Conservation (phyloP, 2,797 vertebrate species). For the Gymnoscopelus braueri region DNA sequence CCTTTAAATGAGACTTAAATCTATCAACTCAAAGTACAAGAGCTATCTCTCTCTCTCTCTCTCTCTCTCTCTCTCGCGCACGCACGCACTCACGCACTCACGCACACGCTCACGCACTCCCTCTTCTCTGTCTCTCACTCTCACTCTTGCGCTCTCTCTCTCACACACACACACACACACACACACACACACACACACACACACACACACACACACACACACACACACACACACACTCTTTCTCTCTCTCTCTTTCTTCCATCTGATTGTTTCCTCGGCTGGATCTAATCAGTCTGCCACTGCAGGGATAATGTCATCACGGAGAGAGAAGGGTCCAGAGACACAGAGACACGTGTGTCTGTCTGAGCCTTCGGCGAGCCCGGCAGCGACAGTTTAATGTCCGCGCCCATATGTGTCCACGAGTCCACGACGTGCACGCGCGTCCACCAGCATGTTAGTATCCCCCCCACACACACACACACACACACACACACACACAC, state of each 20-base stretch:
- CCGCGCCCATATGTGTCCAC: too few species aligned
- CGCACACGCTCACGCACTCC: neutral
- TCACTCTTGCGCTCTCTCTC: neutral
- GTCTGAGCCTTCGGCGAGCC: conserved; percentile 32
- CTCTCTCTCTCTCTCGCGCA: neutral
- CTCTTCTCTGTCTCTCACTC: neutral
- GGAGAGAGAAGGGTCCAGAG: conserved; percentile 1
- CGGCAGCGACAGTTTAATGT: neutral
- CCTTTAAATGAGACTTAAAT: conserved; percentile 73
- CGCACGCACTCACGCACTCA: too few species aligned
- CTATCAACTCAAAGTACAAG: conserved; percentile 70
- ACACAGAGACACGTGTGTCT: conserved; percentile 52
- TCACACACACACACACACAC: neutral
- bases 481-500: too few species aligned
- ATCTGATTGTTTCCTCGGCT: conserved; percentile 66
- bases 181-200: too few species aligned
- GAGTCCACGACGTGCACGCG: too few species aligned
- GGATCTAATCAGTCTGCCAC: conserved; percentile 69
- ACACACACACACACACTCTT: conserved; percentile 1
- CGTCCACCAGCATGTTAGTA: too few species aligned
- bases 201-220: too few species aligned
- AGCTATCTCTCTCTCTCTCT: conserved; percentile 5
- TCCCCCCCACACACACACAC: too few species aligned
- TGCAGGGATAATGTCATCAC: conserved; percentile 53
- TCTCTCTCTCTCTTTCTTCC: conserved; percentile 44